Base-by-base conservation (phyloP, 1,140 invertebrate species). In the Aphelinus certus region DNA sequence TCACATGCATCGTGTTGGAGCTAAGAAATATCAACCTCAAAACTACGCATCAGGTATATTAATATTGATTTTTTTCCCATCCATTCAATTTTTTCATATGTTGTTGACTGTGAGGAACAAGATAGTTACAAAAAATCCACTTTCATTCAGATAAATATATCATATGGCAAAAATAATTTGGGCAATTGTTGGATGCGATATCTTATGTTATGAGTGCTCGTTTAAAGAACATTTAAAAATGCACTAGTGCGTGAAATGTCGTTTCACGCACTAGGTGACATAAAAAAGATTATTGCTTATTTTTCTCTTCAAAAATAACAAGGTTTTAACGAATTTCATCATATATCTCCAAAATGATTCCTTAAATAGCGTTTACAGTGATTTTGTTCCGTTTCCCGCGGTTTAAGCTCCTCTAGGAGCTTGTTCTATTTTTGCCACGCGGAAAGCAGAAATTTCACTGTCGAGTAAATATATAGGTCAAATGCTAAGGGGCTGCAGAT, bases 301-400 rank as follows among this genome's bases (percentile, higher is more conserved):
- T 26, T 26, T 26, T 26, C 26, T 26, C 26, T 26, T 26, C 26
- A 26, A 26, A 26, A 26, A 26, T 26, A 26, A 79, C 84, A 83
- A 83, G 83, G 82, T 85, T 84, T 85, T 83, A 85, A 78, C 79
- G 79, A 80, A 76, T 83, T 85, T 81, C 78, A 84, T 84, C 80
- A 73, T n/a, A 9, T 1, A 48, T 46, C 62, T 43, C 43, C 43
- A 49, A 26, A 26, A 26, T 26, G 26, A 26, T 26, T 26, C 26
- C 26, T 26, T 0, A 26, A 0, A 26, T 26, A 26, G 26, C 26
- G 26, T 26, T 26, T 26, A 26, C 26, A 26, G 26, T 26, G 26
- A 26, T 26, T 26, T 26, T 26, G 0, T 26, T 0, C 26, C 0
- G 0, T 26, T 26, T 26, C 26, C 26, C 26, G 26, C 0, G 26